Evolutionary conservation across 2,888 invertebrate genomes (phyloP), one percentile per base, ranked within the genome.

Genomic region (Heteromyza rotundicornis): DNA sequence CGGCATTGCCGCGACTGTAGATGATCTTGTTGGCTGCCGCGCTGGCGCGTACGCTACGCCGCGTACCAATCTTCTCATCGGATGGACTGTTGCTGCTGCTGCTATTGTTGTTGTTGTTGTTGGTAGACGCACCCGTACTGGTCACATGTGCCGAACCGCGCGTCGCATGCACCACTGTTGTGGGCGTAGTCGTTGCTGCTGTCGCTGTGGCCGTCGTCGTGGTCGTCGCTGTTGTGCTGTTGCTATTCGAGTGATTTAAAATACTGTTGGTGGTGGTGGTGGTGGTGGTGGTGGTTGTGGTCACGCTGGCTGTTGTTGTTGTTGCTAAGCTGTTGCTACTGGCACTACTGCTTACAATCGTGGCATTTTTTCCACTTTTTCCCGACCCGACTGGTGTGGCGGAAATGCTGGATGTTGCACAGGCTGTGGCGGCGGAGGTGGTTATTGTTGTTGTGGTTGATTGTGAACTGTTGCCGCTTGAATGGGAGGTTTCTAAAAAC

Each of bases 41-140:
- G 27, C 80, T 81, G 7, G 82, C 81, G 8, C 87, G 80, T 68
- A 86, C 87, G 40, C 87, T 87, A 54, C 87, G 82, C 55, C 87
- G 79, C 62, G 87, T 87, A 63, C 87, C 85, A 51, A 87, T 85
- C 60, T 86, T 86, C 71, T 86, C 87, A 62, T 80, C 71, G 35
- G 74, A 71, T 67, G 75, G 71, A 7, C 70, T 75, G 47, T 52
- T 74, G 27, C 65, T 68, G 5, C 60, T 64, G 32, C 54, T 70
- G 8, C 60, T 68, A 62, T 62, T 68, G 51, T 64, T 69, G 51
- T 67, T 71, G 49, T 64, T 70, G 52, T 60, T 67, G 49, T 35
- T 59, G 17, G 60, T 63, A 57, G 58, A n/a, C 17, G 71, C 70
- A 16, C 71, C 73, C 3, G 69, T 69, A 20, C 71, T 69, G 7